Conservation (phyloP, 2,888 invertebrate genomes). For the Noctua fimbriata region DNA sequence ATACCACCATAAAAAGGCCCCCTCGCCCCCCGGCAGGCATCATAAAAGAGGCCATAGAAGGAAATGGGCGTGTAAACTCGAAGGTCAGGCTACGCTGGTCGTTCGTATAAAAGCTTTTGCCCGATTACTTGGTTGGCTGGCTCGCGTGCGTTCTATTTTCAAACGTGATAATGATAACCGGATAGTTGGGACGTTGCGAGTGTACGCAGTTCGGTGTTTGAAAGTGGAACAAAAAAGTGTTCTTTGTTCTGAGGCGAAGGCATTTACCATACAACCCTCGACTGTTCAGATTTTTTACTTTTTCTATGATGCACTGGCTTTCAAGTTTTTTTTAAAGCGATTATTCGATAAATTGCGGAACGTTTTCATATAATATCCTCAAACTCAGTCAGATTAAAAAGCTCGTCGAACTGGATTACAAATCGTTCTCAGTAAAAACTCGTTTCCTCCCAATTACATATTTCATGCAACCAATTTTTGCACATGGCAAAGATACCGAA, state of each 20-base stretch:
- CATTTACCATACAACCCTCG: slow-evolving; percentile 37
- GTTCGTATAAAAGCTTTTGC: slow-evolving; percentile 86
- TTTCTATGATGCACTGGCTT: slow-evolving; percentile 30
- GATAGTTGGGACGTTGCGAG: slow-evolving; percentile 76
- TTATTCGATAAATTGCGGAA: slow-evolving; percentile 27
- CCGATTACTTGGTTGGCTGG: slow-evolving; percentile 88
- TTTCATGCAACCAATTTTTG: slow-evolving; percentile 20
- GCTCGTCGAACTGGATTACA: slow-evolving; percentile 28
- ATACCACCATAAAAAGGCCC: slow-evolving; percentile 82
- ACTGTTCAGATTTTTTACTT: slow-evolving; percentile 28
- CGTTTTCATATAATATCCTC: slow-evolving; percentile 9
- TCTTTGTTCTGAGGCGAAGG: slow-evolving; percentile 58
- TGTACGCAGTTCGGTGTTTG: slow-evolving; percentile 66
- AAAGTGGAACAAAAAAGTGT: slow-evolving; percentile 66
- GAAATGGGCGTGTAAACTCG: slow-evolving; percentile 83
- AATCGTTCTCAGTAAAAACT: slow-evolving; percentile 28
- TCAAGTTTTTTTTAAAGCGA: slow-evolving; percentile 25
- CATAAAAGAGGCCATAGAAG: slow-evolving; percentile 84
- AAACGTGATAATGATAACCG: slow-evolving; percentile 89
- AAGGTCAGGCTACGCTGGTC: slow-evolving; percentile 78
- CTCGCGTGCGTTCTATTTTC: slow-evolving; percentile 90
- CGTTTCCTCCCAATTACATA: slow-evolving; percentile 24
- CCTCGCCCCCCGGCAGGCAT: slow-evolving; percentile 75
- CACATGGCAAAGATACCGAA: slow-evolving; percentile 2
- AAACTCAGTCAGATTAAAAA: slow-evolving; percentile 14